Evolutionary conservation across 2,113 vertebrate genomes (phyloP).

Genomic region (Cyprinodon brontotheroides): DNA sequence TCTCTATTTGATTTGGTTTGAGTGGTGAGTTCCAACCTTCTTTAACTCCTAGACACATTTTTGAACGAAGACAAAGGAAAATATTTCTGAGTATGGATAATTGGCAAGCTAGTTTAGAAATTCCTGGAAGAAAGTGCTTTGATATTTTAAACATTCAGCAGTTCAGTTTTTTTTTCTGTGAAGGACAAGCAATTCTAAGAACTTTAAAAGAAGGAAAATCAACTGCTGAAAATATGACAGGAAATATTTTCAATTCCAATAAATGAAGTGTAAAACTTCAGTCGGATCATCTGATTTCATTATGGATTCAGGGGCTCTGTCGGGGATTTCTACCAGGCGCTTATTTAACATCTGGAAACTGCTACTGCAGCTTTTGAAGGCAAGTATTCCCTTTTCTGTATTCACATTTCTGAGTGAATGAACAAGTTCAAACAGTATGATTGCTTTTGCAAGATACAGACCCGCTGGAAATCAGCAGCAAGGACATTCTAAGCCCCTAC

Average conservation of each 20-base stretch:
- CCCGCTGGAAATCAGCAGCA: not conserved
- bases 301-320: not conserved
- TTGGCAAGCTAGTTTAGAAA: not conserved
- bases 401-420: no score
- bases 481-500: conserved; percentile 1
- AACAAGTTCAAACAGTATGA: not conserved
- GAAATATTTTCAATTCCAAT: conserved; percentile 34
- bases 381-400: no score
- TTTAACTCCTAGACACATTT: not conserved
- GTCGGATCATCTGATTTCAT: not conserved
- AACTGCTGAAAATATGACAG: conserved; percentile 32
- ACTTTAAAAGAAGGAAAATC: conserved; percentile 4
- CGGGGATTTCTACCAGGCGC: no score
- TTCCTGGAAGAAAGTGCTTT: not conserved
- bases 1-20: no score
- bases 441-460: not conserved
- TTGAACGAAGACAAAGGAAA: not conserved
- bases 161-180: accelerated
- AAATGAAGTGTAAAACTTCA: conserved; percentile 20
- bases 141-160: not conserved
- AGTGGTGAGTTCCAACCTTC: no score
- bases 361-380: no score
- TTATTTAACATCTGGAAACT: no score
- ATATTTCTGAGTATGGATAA: not conserved
- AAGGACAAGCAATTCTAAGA: not conserved